phyloP scores from a whole-genome alignment of 2,888 invertebrate genomes.

The Catocala sponsa region DNA sequence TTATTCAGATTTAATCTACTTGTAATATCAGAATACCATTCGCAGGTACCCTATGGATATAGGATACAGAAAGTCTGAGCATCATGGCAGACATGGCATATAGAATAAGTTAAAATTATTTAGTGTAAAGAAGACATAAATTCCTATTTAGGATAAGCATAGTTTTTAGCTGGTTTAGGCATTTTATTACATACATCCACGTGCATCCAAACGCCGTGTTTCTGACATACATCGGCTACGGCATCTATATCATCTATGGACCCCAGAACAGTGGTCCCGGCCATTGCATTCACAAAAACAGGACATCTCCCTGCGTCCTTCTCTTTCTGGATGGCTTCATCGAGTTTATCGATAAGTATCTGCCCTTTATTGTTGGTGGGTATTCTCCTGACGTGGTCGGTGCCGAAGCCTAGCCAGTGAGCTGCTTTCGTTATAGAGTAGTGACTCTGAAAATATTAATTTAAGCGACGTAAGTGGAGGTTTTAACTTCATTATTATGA shows the following conservation, averaged over 20 bases:
- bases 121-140: too few relatives aligned
- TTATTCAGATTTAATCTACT: too few relatives aligned
- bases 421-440: constrained; percentile 95
- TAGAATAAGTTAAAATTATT: too few relatives aligned
- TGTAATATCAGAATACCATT: too few relatives aligned
- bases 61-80: too few relatives aligned
- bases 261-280: constrained; percentile 95
- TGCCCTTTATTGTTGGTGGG: constrained; percentile 90
- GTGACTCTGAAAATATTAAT: constrained; percentile 88
- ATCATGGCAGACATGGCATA: too few relatives aligned
- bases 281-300: constrained; percentile 92
- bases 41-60: too few relatives aligned
- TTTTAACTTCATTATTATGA: neutral
- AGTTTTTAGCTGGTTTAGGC: too few relatives aligned
- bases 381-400: constrained; percentile 90
- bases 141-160: too few relatives aligned
- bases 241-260: constrained; percentile 92
- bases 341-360: constrained; percentile 90
- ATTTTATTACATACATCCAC: constrained; percentile 90
- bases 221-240: constrained; percentile 91
- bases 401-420: constrained; percentile 95
- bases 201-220: constrained; percentile 93
- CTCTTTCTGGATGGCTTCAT: constrained; percentile 84
- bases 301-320: constrained; percentile 85
- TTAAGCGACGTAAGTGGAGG: neutral